These are phyloP conservation scores for Propithecus coquereli DNA, from an alignment of 2,113 vertebrate species.

Conservation along the genomic window DNA sequence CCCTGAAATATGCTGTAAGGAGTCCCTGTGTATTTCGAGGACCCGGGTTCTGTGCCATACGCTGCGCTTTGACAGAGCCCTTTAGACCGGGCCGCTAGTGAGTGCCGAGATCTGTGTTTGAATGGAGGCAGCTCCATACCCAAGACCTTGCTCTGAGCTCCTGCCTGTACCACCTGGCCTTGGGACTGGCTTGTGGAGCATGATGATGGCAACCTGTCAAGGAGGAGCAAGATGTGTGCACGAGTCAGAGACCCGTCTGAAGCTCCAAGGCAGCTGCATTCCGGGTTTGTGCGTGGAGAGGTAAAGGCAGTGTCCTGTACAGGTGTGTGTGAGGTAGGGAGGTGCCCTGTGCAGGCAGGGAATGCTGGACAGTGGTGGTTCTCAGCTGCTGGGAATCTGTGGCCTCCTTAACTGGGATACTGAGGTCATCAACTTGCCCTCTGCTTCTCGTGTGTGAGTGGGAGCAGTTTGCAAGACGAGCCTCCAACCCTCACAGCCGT, in stretches of 20 bases:
- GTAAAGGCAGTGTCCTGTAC: neutral
- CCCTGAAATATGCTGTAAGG: neutral
- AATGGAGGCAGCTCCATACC: neutral
- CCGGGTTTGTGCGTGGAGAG: fast-evolving
- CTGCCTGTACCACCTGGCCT: neutral
- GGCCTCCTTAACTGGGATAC: too few relatives aligned
- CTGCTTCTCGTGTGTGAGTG: too few relatives aligned
- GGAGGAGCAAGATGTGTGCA: fast-evolving
- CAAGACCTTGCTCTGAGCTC: fast-evolving
- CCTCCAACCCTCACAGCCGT: too few relatives aligned
- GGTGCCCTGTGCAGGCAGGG: neutral
- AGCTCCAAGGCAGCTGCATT: fast-evolving
- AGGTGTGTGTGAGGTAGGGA: neutral
- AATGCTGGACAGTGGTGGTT: fast-evolving
- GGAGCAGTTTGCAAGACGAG: too few relatives aligned
- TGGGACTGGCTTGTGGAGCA: neutral
- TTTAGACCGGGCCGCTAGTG: fast-evolving
- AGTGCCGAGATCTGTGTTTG: neutral
- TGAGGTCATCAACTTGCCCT: too few relatives aligned
- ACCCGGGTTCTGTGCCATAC: fast-evolving
- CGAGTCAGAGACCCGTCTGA: neutral
- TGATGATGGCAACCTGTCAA: neutral
- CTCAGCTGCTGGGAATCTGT: too few relatives aligned
- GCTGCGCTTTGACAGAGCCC: fast-evolving
- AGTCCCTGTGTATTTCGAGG: too few relatives aligned